Conservation (phyloP, 2,888 invertebrate species). For the Metalampra italica region DNA sequence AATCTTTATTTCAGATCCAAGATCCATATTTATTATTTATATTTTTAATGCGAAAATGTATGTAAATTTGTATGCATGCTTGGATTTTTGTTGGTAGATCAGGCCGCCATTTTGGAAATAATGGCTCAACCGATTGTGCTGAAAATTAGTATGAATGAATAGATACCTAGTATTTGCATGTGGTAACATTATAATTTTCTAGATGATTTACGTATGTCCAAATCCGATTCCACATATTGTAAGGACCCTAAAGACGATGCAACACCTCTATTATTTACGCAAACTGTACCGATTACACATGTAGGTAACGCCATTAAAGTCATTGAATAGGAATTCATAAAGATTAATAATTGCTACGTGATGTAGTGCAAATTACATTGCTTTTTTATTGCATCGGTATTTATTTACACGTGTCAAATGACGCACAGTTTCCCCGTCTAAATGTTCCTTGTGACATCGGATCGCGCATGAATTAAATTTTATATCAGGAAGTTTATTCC, state of each 20-base stretch:
- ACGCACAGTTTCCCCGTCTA: slow-evolving; percentile 23
- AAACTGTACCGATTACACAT: neutral
- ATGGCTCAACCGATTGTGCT: too few relatives aligned
- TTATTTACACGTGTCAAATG: slow-evolving; percentile 43
- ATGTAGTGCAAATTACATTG: slow-evolving; percentile 28
- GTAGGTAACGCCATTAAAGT: slow-evolving; percentile 19
- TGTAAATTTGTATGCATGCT: too few relatives aligned
- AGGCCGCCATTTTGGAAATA: too few relatives aligned
- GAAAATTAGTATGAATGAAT: too few relatives aligned
- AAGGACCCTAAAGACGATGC: neutral
- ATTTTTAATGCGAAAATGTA: too few relatives aligned
- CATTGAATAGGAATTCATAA: slow-evolving; percentile 40
- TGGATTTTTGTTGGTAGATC: too few relatives aligned
- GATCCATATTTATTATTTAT: too few relatives aligned
- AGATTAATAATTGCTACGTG: slow-evolving; percentile 40
- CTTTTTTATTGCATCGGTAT: slow-evolving; percentile 22
- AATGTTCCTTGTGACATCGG: slow-evolving; percentile 19
- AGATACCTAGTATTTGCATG: too few relatives aligned
- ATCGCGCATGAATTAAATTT: neutral
- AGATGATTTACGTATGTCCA: too few relatives aligned
- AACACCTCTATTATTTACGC: neutral
- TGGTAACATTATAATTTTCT: too few relatives aligned
- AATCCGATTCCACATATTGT: too few relatives aligned
- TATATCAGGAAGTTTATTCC: neutral
- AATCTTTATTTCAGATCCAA: too few relatives aligned